Conservation (phyloP, 1,140 invertebrate genomes). For the Ganaspis sp. region DNA sequence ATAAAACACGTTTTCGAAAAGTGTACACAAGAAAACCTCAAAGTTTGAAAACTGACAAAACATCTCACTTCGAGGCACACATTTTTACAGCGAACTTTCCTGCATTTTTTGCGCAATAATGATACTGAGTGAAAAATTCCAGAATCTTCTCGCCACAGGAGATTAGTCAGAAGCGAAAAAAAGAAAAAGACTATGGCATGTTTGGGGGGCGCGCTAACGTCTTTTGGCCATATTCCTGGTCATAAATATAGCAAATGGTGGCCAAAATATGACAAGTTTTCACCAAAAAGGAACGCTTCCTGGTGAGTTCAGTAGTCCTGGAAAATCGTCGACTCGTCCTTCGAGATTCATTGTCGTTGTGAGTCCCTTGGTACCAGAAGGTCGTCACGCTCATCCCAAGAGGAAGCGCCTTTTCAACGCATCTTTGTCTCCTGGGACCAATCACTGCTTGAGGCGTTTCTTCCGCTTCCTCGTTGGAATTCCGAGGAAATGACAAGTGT, state of each 20-base stretch:
- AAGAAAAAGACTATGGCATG: conserved; percentile 56
- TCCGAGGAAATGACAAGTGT: background rate
- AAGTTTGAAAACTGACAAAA: too few relatives aligned
- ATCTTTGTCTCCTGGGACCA: conserved; percentile 19
- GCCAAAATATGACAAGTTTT: conserved; percentile 69
- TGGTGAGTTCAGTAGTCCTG: conserved; percentile 48
- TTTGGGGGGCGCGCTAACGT: conserved; percentile 70
- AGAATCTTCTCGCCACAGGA: conserved; percentile 16
- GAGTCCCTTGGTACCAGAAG: conserved; percentile 42
- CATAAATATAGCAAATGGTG: conserved; percentile 70
- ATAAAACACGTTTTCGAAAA: too few relatives aligned
- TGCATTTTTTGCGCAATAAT: too few relatives aligned
- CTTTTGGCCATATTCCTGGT: conserved; percentile 71
- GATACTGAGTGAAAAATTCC: background rate
- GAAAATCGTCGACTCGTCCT: conserved; percentile 56
- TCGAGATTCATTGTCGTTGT: conserved; percentile 53
- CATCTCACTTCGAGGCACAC: too few relatives aligned
- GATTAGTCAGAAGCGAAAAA: conserved; percentile 35
- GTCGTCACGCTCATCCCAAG: conserved; percentile 49
- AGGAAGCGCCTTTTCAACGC: conserved; percentile 25
- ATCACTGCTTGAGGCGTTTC: conserved; percentile 12
- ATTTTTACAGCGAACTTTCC: too few relatives aligned
- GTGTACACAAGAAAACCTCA: too few relatives aligned
- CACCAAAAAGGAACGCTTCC: conserved; percentile 51
- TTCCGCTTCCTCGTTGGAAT: conserved; percentile 25